Percentiles rank a stretch among this genome's conserved stretches.
Conservation (phyloP, 2,797 vertebrate genomes). For the Semotilus atromaculatus region DNA sequence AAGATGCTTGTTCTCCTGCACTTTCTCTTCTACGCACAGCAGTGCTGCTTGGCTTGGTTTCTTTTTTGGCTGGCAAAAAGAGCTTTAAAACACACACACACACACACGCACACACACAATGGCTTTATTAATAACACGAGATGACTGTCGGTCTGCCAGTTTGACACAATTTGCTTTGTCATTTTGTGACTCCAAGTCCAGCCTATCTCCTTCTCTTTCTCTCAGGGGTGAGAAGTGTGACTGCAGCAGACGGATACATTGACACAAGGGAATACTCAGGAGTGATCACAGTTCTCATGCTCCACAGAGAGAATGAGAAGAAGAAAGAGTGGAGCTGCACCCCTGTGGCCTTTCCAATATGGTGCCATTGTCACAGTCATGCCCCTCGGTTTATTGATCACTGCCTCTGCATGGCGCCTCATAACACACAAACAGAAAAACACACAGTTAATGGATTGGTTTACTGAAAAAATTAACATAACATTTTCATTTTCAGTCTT, state of each 20-base stretch:
- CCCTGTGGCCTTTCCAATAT: slow-evolving; percentile 22
- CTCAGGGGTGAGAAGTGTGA: slow-evolving; percentile 15
- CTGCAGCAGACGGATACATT: slow-evolving; percentile 24
- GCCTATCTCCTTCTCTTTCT: slow-evolving; percentile 6
- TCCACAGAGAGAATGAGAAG: slow-evolving; percentile 34
- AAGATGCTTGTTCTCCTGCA: neutral
- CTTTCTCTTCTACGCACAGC: neutral
- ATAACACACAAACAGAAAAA: slow-evolving; percentile 32
- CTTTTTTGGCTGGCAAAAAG: slow-evolving; percentile 34
- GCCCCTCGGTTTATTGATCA: slow-evolving; percentile 48
- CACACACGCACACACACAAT: neutral
- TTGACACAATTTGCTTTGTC: neutral
- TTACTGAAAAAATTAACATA: neutral
- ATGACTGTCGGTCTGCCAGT: slow-evolving; percentile 9
- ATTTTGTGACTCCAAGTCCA: slow-evolving; percentile 1
- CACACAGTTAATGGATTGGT: neutral
- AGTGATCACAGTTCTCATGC: slow-evolving; percentile 55
- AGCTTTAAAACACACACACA: neutral
- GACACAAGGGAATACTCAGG: slow-evolving; percentile 54
- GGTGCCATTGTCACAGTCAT: slow-evolving; percentile 41
- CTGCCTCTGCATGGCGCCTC: slow-evolving; percentile 20
- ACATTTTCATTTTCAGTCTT: neutral
- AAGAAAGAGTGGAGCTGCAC: slow-evolving; percentile 5
- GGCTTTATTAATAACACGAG: slow-evolving; percentile 49
- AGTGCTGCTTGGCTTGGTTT: neutral